Evolutionary conservation across 2,888 invertebrate genomes (phyloP).

Genomic region (Drosophila ustulata): DNA sequence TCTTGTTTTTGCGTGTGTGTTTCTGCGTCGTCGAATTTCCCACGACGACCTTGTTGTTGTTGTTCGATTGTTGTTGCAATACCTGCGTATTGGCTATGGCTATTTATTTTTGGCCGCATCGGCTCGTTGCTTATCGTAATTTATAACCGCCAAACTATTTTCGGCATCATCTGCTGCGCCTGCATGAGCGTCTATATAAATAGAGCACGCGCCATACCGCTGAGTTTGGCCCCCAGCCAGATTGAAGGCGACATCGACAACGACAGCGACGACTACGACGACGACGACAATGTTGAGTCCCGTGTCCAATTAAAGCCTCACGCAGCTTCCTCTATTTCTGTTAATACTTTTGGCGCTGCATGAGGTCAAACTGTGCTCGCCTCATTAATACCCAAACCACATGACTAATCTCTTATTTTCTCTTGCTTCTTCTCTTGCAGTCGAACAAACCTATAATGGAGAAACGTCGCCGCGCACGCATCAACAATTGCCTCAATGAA

Average conservation of each 20-base stretch:
- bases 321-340: slow-evolving; percentile 71
- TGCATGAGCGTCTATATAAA: slow-evolving; percentile 71
- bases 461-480: slow-evolving; percentile 94
- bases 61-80: slow-evolving; percentile 37
- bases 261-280: slow-evolving; percentile 3
- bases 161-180: slow-evolving; percentile 45
- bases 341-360: slow-evolving; percentile 62
- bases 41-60: slow-evolving; percentile 73
- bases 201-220: slow-evolving; percentile 81
- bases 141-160: slow-evolving; percentile 81
- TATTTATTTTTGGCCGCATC: slow-evolving; percentile 67
- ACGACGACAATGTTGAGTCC: slow-evolving; percentile 43
- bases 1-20: not conserved
- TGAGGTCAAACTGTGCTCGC: slow-evolving; percentile 64
- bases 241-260: slow-evolving; percentile 46
- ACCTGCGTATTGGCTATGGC: slow-evolving; percentile 50
- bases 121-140: slow-evolving; percentile 72
- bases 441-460: slow-evolving; percentile 97
- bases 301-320: slow-evolving; percentile 80
- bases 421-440: slow-evolving; percentile 86
- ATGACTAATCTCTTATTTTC: slow-evolving; percentile 60
- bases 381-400: slow-evolving; percentile 5
- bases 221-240: slow-evolving; percentile 81
- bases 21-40: slow-evolving; percentile 72
- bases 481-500: slow-evolving; percentile 95